Evolutionary conservation across 2,113 vertebrate genomes (phyloP), one percentile per base, ranked within the genome.

Genomic region (Acrocephalus arundinaceus): DNA sequence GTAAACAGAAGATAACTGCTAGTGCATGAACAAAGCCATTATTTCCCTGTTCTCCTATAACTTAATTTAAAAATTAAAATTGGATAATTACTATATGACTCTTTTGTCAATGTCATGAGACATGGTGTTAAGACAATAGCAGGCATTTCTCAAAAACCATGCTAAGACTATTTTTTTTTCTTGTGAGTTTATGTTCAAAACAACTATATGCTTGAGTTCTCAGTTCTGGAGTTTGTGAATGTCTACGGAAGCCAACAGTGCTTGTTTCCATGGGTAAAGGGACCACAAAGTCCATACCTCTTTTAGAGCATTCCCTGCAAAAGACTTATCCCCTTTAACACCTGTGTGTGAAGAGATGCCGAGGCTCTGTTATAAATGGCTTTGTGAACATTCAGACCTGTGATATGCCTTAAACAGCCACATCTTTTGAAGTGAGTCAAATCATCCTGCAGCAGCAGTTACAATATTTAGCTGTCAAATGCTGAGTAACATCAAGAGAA

Each of bases 31-130:
- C 46, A 78, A 93, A 94, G 77, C 59, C 92, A 93, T 95, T 96
- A 87, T 87, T 94, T 96, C 77, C 82, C 68, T 71, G 52, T 35
- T 76, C 84, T 67, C 59, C 76, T 88, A 66, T 62, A 92, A 95
- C 89, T 95, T 93, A 46, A 89, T 86, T 95, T 85, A 66, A 94
- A 94, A 96, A 94, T 90, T 79, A 95, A 94, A 97, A 95, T 46
- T 78, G 75, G 70, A 54, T 96, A 95, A 97, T 97, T 97, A 90
- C 54, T 75, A 66, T 19, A 85, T 90, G 90, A 96, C 85, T 96
- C 72, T 95, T 95, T 83, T 84, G 62, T 94, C 92, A 94, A 75
- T 77, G 81, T 54, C 31, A 78, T 72, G 81, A 46, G 46, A 77
- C 18, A 28, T 23, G 19, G 9, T 7, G 45, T 82, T 68, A 85